Evolutionary conservation across 2,888 invertebrate genomes (phyloP).

Genomic region (Amblyjoppa fuscipennis): DNA sequence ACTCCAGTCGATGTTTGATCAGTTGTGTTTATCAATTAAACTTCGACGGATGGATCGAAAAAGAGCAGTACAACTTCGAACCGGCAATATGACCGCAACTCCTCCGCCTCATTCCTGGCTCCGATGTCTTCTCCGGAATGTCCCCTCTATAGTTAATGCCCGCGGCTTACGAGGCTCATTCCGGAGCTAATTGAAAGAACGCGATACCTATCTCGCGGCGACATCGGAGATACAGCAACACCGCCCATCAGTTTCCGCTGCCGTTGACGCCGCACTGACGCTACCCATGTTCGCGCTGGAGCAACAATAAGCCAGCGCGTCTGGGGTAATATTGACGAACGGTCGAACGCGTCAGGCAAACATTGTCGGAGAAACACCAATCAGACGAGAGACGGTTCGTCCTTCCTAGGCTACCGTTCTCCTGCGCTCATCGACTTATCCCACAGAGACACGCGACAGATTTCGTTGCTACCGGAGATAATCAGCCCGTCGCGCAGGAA

Average conservation of each 20-base stretch:
- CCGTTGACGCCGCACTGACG: neutral
- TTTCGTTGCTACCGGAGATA: neutral
- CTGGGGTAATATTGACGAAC: constrained; percentile 53
- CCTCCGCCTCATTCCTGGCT: neutral
- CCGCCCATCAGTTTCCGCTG: neutral
- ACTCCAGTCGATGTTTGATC: constrained; percentile 17
- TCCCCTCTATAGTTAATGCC: neutral
- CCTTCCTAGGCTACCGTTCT: neutral
- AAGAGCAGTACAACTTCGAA: neutral
- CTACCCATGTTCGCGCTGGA: neutral
- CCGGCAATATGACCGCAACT: neutral
- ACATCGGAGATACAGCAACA: neutral
- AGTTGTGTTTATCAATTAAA: constrained; percentile 7
- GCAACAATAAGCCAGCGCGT: constrained; percentile 44
- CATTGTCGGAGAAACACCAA: constrained; percentile 28
- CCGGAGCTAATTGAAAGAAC: constrained; percentile 49
- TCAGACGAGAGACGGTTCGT: constrained; percentile 18
- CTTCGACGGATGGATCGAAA: neutral
- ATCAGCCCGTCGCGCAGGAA: too few relatives aligned
- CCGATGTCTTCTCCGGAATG: constrained; percentile 1
- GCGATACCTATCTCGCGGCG: constrained; percentile 10
- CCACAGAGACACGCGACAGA: too few relatives aligned
- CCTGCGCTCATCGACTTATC: neutral
- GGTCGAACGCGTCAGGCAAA: constrained; percentile 48
- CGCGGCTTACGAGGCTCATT: constrained; percentile 31